Percentiles rank a stretch among this genome's conserved stretches.
Evolutionary conservation across 2,113 vertebrate species (phyloP).

Genomic region (Archilochus colubris): DNA sequence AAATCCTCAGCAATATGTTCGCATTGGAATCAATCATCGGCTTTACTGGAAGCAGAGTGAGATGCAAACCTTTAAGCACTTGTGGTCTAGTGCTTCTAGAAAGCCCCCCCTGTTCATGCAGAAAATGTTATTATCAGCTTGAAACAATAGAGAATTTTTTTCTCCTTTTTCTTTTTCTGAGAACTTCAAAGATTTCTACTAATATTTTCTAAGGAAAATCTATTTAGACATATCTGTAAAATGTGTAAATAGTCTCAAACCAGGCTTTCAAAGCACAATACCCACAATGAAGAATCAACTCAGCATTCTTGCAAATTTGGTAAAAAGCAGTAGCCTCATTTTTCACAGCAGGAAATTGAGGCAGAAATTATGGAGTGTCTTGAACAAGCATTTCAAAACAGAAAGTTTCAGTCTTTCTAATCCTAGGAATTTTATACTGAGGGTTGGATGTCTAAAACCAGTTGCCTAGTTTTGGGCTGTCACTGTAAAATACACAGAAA

Average conservation of each 20-base stretch:
- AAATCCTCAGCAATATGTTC: background rate
- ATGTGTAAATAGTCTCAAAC: background rate
- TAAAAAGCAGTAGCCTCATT: background rate
- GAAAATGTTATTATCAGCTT: background rate
- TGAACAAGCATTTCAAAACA: background rate
- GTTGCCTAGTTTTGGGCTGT: background rate
- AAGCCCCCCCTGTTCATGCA: background rate
- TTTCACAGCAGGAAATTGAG: background rate
- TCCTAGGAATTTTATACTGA: background rate
- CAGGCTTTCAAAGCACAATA: background rate
- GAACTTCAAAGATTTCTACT: background rate
- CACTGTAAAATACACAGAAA: background rate
- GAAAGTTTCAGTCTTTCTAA: background rate
- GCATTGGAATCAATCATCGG: rapidly evolving
- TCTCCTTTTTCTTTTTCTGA: background rate
- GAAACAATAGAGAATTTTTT: background rate
- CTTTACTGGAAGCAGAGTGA: background rate
- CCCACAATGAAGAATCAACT: background rate
- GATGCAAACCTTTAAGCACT: background rate
- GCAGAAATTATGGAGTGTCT: background rate
- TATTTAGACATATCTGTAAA: background rate
- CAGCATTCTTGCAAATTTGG: background rate
- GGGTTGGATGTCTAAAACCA: background rate
- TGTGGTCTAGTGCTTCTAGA: background rate
- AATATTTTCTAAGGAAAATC: background rate